A percentile compares a stretch with the other conserved stretches of the same genome.
These are phyloP conservation scores for Misgurnus mizolepis DNA, from an alignment of 2,113 vertebrate genomes.

Conservation along the genomic window DNA sequence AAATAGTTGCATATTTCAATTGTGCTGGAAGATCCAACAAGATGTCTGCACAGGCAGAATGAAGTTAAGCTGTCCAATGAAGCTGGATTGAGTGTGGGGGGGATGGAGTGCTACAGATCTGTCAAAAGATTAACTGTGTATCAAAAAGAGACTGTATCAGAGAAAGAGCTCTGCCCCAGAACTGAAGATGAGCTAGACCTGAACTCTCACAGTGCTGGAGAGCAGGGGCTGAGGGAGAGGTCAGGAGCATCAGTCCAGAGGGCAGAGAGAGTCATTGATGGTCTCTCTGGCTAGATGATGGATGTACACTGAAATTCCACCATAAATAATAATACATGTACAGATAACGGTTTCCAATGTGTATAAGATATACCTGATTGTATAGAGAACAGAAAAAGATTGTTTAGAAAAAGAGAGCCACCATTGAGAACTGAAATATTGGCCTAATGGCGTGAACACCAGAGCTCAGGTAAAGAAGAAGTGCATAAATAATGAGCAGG, in stretches of 20 bases:
- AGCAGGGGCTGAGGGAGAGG: slow-evolving; percentile 44
- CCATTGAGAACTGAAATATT: no score
- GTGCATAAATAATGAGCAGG: no score
- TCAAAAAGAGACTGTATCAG: slow-evolving; percentile 58
- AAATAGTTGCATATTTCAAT: no score
- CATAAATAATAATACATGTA: no score
- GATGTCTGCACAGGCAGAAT: neutral
- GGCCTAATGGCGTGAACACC: no score
- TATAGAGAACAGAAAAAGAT: no score
- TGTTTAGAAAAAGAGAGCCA: no score
- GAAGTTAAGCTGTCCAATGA: slow-evolving; percentile 50
- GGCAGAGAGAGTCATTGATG: slow-evolving; percentile 25
- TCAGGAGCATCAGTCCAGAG: slow-evolving; percentile 55
- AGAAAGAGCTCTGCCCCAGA: slow-evolving; percentile 53
- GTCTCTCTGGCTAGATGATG: slow-evolving; percentile 56
- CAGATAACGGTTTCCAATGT: no score
- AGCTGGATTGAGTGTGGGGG: slow-evolving; percentile 25
- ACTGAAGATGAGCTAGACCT: slow-evolving; percentile 63
- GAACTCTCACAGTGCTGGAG: slow-evolving; percentile 56
- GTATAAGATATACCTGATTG: no score
- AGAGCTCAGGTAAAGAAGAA: no score
- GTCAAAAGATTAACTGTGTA: slow-evolving; percentile 67
- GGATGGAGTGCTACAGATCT: slow-evolving; percentile 42
- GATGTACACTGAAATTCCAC: slow-evolving; percentile 55
- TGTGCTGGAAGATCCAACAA: neutral